Conservation (phyloP, 35 echinoderm and acorn worm species). For the Hemicentrotus pulcherrimus region DNA sequence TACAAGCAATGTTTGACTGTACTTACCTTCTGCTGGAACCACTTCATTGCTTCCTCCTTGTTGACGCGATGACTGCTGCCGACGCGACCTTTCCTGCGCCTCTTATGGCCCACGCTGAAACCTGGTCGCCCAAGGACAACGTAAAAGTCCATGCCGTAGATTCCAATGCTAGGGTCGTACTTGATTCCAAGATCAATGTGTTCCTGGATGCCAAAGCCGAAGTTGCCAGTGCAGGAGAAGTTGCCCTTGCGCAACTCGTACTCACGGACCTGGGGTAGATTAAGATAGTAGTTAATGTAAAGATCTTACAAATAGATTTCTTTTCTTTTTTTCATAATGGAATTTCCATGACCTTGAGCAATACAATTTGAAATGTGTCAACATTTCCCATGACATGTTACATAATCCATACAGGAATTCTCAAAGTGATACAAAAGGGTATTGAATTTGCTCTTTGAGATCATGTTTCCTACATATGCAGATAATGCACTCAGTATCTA, state of each 20-base stretch:
- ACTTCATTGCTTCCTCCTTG: conserved; percentile 98
- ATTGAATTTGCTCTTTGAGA: too few species aligned
- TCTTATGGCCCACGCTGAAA: conserved; percentile 87
- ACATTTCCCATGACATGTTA: too few species aligned
- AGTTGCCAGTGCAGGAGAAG: conserved; percentile 98
- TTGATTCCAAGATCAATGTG: conserved; percentile 99
- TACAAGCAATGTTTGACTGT: background rate
- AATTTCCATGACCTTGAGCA: too few species aligned
- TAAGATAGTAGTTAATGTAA: background rate
- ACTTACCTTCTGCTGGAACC: conserved; percentile 99
- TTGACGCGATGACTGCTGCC: conserved; percentile 77
- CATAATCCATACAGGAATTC: too few species aligned
- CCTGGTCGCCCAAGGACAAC: conserved; percentile 90
- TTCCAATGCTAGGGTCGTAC: conserved; percentile 98
- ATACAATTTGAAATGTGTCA: too few species aligned
- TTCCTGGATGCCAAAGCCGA: conserved; percentile 99
- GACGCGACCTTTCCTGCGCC: conserved; percentile 69
- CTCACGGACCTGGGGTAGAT: conserved; percentile 82
- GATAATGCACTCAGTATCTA: too few species aligned
- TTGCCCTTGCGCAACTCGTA: conserved; percentile 98
- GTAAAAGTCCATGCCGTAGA: conserved; percentile 99
- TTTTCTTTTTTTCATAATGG: too few species aligned
- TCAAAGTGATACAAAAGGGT: too few species aligned
- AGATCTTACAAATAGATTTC: too few species aligned
- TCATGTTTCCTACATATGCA: too few species aligned